phyloP scores from a whole-genome alignment of 35 echinoderm and acorn worm genomes.

The Apostichopus parvimensis region DNA sequence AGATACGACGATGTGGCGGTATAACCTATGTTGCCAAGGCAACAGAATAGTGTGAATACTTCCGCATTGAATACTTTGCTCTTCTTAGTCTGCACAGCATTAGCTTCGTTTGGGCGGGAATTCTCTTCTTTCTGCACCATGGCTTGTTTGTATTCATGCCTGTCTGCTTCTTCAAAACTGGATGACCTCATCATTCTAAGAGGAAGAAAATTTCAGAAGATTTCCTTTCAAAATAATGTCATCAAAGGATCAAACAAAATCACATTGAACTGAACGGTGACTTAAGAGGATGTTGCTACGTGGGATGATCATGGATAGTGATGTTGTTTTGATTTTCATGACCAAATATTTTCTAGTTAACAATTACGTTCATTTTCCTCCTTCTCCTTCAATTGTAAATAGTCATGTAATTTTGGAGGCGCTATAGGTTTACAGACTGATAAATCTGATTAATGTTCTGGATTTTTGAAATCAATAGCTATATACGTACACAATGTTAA shows the following conservation, averaged over 20 bases:
- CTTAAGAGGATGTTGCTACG: too few species aligned
- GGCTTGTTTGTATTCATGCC: conserved; percentile 18
- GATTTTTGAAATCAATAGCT: too few species aligned
- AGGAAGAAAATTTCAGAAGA: neutral
- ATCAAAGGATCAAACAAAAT: neutral
- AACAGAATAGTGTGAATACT: conserved; percentile 35
- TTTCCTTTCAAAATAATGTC: too few species aligned
- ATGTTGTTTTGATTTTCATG: too few species aligned
- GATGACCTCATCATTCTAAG: conserved; percentile 8
- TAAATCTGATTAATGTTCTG: too few species aligned
- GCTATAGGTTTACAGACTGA: too few species aligned
- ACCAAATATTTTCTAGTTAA: too few species aligned
- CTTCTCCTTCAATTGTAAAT: too few species aligned
- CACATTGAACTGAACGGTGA: neutral
- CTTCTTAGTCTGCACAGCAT: neutral
- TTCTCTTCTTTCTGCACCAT: neutral
- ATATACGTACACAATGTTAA: too few species aligned
- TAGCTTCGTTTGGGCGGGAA: neutral
- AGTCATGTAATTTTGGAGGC: too few species aligned
- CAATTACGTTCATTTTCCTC: too few species aligned
- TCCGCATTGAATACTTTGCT: conserved; percentile 24
- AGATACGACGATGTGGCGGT: conserved; percentile 19
- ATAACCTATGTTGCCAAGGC: neutral
- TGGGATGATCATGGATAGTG: too few species aligned
- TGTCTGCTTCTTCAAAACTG: conserved; percentile 35